These are phyloP conservation scores for Indicator maculatus DNA, from an alignment of 2,113 vertebrate species.

Conservation along the genomic window DNA sequence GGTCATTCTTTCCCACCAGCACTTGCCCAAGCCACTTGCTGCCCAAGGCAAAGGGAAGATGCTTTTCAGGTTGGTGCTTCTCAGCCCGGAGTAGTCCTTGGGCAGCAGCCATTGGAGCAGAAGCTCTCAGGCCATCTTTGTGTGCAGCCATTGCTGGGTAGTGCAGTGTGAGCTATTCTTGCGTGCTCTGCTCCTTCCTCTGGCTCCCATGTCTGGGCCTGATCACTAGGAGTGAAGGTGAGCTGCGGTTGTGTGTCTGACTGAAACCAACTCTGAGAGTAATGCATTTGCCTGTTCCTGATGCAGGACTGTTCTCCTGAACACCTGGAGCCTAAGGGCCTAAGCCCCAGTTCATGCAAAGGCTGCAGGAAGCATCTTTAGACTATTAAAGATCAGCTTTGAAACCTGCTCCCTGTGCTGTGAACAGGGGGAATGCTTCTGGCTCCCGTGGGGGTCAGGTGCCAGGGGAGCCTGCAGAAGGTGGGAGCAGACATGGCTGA, in stretches of 20 bases:
- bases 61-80: conserved; percentile 21
- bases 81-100: not conserved
- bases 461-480: not conserved
- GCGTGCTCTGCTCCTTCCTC: not conserved
- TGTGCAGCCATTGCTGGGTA: not conserved
- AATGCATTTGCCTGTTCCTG: not conserved
- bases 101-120: not conserved
- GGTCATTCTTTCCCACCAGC: conserved; percentile 33
- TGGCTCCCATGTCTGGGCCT: not conserved
- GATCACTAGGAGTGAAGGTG: not conserved
- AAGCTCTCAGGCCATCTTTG: not conserved
- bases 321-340: not conserved
- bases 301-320: not conserved
- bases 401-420: not conserved
- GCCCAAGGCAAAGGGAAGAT: not conserved
- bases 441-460: not conserved
- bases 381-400: not conserved
- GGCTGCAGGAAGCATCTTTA: not conserved
- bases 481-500: not conserved
- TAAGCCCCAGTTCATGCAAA: not conserved
- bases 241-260: not conserved
- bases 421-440: not conserved
- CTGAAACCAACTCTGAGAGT: not conserved
- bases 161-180: not conserved
- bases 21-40: conserved; percentile 8